A percentile compares a stretch with the other conserved stretches of the same genome.
Conservation (phyloP, 2,113 vertebrate species). For the Oncorhynchus masou region DNA sequence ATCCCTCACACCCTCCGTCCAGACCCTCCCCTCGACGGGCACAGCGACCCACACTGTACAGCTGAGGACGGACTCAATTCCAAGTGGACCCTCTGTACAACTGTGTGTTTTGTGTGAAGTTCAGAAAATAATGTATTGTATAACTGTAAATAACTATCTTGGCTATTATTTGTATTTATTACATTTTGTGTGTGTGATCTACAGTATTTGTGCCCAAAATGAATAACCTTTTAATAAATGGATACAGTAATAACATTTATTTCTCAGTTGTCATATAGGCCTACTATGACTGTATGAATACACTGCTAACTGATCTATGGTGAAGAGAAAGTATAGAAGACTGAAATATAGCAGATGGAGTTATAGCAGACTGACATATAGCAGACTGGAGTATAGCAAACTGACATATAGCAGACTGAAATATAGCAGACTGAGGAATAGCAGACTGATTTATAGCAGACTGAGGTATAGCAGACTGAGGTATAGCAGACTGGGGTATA, state of each 20-base stretch:
- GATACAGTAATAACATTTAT: conserved; percentile 8
- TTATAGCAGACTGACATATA: too few relatives aligned
- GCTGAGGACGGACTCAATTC: not conserved
- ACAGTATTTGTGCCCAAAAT: conserved; percentile 24
- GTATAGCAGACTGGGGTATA: too few relatives aligned
- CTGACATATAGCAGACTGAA: too few relatives aligned
- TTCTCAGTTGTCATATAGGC: not conserved
- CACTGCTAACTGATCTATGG: not conserved
- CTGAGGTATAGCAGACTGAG: too few relatives aligned
- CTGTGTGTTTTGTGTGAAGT: not conserved
- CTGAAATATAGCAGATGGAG: not conserved
- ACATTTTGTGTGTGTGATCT: conserved; percentile 41
- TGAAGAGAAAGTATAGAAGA: conserved; percentile 31
- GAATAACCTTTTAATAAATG: conserved; percentile 51
- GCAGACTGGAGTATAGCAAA: too few relatives aligned
- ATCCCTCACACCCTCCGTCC: not conserved
- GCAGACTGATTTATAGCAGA: too few relatives aligned
- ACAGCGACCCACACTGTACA: not conserved
- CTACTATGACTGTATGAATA: not conserved
- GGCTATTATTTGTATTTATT: conserved; percentile 73
- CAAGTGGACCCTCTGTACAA: too few relatives aligned
- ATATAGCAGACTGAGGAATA: too few relatives aligned
- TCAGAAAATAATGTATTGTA: conserved; percentile 45
- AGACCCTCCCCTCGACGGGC: not conserved
- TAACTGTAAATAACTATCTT: conserved; percentile 49